A percentile compares a stretch with the other conserved stretches of the same genome.
These are phyloP conservation scores for Plecturocebus donacophilus DNA, from an alignment of 2,113 vertebrate genomes.

Conservation along the genomic window DNA sequence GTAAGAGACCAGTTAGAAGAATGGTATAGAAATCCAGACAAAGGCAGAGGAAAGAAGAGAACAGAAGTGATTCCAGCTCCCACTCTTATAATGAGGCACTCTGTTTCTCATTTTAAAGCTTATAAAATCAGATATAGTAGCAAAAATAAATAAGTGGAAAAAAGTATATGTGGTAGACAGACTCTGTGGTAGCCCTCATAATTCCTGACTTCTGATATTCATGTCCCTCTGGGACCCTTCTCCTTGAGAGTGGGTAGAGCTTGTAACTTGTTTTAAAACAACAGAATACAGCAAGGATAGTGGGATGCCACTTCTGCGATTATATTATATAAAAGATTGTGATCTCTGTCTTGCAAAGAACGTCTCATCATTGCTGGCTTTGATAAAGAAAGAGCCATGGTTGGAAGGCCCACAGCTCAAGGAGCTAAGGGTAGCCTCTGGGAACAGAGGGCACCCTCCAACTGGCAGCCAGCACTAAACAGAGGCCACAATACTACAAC, in stretches of 20 bases:
- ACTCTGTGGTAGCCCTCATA: background rate
- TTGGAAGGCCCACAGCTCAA: background rate
- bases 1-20: background rate
- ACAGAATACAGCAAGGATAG: background rate
- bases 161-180: background rate
- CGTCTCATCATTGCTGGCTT: background rate
- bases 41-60: background rate
- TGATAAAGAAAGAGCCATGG: background rate
- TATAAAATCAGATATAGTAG: background rate
- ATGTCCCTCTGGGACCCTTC: background rate
- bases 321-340: background rate
- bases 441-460: background rate
- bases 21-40: background rate
- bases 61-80: background rate
- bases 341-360: background rate
- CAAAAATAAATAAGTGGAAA: background rate
- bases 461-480: background rate
- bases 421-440: background rate
- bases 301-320: background rate
- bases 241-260: accelerated
- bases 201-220: background rate
- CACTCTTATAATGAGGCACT: background rate
- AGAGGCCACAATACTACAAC: background rate
- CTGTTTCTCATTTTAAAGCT: background rate
- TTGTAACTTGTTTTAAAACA: background rate